Percentiles rank a stretch among this genome's conserved stretches.
Conservation (phyloP, 2,797 vertebrate species). For the Urosaurus nigricauda region DNA sequence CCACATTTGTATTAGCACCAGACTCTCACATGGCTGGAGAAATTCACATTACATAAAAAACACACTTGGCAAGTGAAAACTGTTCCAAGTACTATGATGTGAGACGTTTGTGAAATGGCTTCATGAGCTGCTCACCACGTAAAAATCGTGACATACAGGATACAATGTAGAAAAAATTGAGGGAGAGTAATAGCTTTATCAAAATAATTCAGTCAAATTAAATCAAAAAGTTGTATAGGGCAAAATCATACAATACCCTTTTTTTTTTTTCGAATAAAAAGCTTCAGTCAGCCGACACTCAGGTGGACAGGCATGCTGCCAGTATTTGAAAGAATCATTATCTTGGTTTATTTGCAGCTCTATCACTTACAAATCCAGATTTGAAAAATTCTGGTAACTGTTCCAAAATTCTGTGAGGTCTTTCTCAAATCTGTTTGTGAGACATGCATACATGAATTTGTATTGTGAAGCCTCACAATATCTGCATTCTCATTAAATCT, state of each 20-base stretch:
- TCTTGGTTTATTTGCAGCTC: background rate
- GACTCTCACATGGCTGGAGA: conserved; percentile 11
- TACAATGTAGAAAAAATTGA: background rate
- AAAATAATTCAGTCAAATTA: background rate
- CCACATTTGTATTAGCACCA: conserved; percentile 33
- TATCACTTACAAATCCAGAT: background rate
- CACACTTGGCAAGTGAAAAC: background rate
- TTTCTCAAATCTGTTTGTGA: background rate
- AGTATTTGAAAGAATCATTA: background rate
- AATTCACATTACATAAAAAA: background rate
- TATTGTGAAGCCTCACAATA: background rate
- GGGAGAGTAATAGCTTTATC: background rate
- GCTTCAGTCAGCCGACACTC: background rate
- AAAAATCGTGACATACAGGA: background rate
- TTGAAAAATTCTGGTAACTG: background rate
- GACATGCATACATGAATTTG: background rate
- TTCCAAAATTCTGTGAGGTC: background rate
- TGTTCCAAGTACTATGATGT: background rate
- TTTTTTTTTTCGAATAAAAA: background rate
- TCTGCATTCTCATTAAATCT: background rate
- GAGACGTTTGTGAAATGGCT: background rate
- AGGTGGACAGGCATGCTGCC: background rate
- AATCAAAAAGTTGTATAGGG: background rate
- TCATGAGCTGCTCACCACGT: background rate
- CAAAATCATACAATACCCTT: background rate